Evolutionary conservation across 2,113 vertebrate species (phyloP).

Genomic region (Melanerpes aurifrons): DNA sequence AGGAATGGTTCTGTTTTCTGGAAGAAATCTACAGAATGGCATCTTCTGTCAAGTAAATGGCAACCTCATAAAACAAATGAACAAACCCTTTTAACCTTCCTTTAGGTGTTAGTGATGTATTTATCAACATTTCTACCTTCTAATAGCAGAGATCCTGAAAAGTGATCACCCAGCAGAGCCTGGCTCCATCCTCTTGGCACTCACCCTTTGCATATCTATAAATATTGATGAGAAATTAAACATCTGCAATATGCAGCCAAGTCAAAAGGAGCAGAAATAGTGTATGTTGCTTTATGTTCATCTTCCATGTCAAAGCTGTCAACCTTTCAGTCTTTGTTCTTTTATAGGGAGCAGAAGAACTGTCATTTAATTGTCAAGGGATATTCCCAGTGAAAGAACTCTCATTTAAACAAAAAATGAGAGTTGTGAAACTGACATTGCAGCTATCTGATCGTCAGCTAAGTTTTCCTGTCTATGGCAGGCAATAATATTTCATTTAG

Average conservation of each 20-base stretch:
- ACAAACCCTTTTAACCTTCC: neutral
- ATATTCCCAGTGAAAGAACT: conserved; percentile 18
- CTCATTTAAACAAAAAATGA: conserved; percentile 41
- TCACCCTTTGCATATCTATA: too few species aligned
- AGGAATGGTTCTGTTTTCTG: neutral
- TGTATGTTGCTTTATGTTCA: neutral
- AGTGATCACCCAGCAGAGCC: too few species aligned
- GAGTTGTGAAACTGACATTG: neutral
- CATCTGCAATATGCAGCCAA: neutral
- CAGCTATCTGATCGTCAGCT: neutral
- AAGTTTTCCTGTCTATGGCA: neutral
- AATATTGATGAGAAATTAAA: neutral
- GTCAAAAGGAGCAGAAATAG: conserved; percentile 15
- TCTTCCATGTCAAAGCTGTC: neutral
- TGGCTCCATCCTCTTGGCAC: too few species aligned
- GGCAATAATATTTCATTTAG: neutral
- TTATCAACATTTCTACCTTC: neutral
- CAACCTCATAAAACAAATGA: neutral
- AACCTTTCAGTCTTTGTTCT: conserved; percentile 10
- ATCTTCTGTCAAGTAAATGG: neutral
- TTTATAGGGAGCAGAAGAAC: neutral
- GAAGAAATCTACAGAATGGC: conserved; percentile 12
- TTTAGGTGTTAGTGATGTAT: neutral
- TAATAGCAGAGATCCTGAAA: neutral
- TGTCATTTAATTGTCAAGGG: conserved; percentile 36